Evolutionary conservation across 2,888 invertebrate genomes (phyloP), one percentile per base, ranked within the genome.

Genomic region (Andrena flavipes): DNA sequence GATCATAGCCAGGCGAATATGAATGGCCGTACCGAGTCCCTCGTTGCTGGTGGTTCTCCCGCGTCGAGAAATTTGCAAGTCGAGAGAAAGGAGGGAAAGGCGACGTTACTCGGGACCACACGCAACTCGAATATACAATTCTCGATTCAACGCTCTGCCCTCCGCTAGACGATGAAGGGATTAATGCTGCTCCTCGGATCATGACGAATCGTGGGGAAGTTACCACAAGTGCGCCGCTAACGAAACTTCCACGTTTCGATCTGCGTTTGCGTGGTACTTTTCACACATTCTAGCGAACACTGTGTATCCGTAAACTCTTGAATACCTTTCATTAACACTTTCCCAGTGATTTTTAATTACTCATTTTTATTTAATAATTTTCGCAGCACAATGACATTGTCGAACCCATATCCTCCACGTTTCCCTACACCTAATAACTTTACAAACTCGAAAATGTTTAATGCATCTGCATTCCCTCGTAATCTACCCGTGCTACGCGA

Each of bases 1-100:
- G 81, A 81, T 81, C 82, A 82, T 33, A 63, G 76, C 26, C 20
- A 26, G 35, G 82, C 72, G 82, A 65, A 82, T 82, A 80, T 80
- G 80, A 80, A 80, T 80, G 80, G 80, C 72, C 71, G 49, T 70
- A 48, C 70, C 29, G 64, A 23, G 64, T 62, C 75, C 70, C 68
- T 80, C 69, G 49, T 65, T 56, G 65, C 63, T 75, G 59, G 49
- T 60, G 64, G 23, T 74, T 67, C 75, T 62, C 68, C 71, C 64
- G 49, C 51, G 42, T 60, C 48, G 60, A 35, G 82, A 82, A 70
- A 76, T 81, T 81, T 71, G 75, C 70, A 42, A 75, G 76, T 70
- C 76, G 63, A 26, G 49, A 63, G 69, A 71, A 75, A 49, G 60
- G 54, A 54, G 68, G 62, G 70, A n/a, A 30, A 20, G 49, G 20